Base-by-base conservation (phyloP, 2,797 vertebrate species). In the Manis javanica region DNA sequence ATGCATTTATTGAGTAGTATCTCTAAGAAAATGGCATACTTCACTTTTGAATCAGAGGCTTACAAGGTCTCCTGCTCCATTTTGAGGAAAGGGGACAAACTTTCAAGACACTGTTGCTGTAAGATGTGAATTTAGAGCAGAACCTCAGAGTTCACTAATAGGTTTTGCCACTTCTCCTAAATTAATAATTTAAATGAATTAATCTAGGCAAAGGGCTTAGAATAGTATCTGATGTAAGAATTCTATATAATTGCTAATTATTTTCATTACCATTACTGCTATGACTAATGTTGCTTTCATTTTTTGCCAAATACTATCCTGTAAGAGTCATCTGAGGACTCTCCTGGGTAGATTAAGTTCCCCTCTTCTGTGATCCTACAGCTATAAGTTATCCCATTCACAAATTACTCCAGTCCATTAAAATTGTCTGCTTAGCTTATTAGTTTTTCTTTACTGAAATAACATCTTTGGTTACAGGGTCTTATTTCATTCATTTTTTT, bases 161-260 rank as follows among this genome's bases (percentile, higher is more conserved):
- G 53, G 81, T 94, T 11, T 81, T 89, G 37, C 74, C 29, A n/a
- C 4, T 79, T 79, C 53, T 94, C 55, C 7, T 49, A 64, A 95
- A 78, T 92, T 87, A 89, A 95, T 75, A 24, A 91, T 81, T 79
- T 88, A 92, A 84, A 77, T 68, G 42, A 82, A 26, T 57, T 64
- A 57, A 72, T 87, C 42, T 89, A 71, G 72, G 88, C 51, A 94
- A 46, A 82, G 53, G 18, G 1, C 34, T 81, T 78, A 31, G 13
- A 82, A 79, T 55, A 53, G 8, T 51, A 2, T 91, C 46, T 74
- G 16, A 23, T 2, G 49, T 83, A 79, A 78, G 89, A 46, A 68
- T 89, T 90, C 57, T 92, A 8, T 74, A 31, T 90, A 64, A 83
- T 16, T 72, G n/a, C 72, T 53, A 86, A 89, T 16, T 84, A 26